phyloP scores from a whole-genome alignment of 1,140 invertebrate species.

The Ooceraea biroi region DNA sequence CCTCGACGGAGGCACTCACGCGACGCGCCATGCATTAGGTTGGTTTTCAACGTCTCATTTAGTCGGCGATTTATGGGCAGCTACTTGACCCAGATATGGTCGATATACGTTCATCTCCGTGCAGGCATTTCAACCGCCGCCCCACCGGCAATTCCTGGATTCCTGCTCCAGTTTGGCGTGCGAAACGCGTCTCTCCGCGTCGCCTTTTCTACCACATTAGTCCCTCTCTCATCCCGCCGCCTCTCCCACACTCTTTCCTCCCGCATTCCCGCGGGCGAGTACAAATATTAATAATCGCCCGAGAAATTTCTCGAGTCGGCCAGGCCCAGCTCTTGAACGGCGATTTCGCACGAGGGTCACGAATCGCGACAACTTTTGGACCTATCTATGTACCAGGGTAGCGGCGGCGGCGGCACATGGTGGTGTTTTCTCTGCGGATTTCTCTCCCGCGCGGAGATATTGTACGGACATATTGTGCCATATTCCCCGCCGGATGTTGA shows the following conservation, averaged over 20 bases:
- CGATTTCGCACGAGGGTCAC: conserved; percentile 55
- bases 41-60: conserved; percentile 79
- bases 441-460: neutral
- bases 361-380: conserved; percentile 18
- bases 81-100: conserved; percentile 78
- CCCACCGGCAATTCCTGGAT: conserved; percentile 18
- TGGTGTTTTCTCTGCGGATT: conserved; percentile 14
- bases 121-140: conserved; percentile 34
- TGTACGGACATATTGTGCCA: conserved; percentile 10
- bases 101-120: conserved; percentile 64
- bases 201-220: conserved; percentile 70
- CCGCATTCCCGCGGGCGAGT: neutral
- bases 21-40: conserved; percentile 72
- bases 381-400: neutral
- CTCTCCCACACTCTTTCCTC: neutral
- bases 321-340: neutral
- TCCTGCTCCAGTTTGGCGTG: conserved; percentile 58
- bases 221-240: conserved; percentile 45
- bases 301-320: conserved; percentile 19
- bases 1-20: neutral
- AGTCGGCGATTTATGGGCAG: conserved; percentile 72
- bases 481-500: conserved; percentile 39
- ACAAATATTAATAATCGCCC: conserved; percentile 64
- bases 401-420: neutral
- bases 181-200: conserved; percentile 68